Conservation (phyloP, 2,888 invertebrate genomes). For the Gymnosoma rotundatum region DNA sequence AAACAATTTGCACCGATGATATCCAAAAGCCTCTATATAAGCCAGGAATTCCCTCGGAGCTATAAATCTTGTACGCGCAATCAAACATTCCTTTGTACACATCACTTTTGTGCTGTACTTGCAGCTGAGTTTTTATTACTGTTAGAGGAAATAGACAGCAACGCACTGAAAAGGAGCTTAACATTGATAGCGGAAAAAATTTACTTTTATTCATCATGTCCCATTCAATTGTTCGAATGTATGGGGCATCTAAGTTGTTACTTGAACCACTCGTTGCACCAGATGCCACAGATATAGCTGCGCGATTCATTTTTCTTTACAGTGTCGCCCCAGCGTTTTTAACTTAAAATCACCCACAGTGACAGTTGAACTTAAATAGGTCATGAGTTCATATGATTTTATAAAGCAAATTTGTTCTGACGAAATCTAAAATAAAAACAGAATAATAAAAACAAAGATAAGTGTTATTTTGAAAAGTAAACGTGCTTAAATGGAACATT, state of each 20-base stretch:
- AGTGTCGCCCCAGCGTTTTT: background rate
- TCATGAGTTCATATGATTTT: constrained; percentile 58
- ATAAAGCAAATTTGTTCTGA: constrained; percentile 10
- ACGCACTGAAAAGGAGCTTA: constrained; percentile 86
- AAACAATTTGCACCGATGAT: constrained; percentile 93
- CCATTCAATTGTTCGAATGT: constrained; percentile 96
- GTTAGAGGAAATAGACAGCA: constrained; percentile 95
- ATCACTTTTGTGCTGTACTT: constrained; percentile 90
- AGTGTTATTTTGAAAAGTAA: background rate
- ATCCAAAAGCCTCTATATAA: constrained; percentile 98
- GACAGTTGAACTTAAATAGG: constrained; percentile 18
- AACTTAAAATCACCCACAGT: constrained; percentile 19
- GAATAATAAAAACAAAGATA: constrained; percentile 13
- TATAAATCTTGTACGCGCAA: constrained; percentile 93
- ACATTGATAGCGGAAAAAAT: constrained; percentile 95
- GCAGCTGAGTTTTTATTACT: constrained; percentile 96
- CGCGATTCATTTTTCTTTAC: constrained; percentile 57
- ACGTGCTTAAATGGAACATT: background rate
- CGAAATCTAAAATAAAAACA: constrained; percentile 40
- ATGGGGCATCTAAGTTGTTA: constrained; percentile 76
- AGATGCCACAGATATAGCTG: constrained; percentile 72
- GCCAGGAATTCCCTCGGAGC: constrained; percentile 91
- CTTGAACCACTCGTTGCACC: constrained; percentile 70
- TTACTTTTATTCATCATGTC: constrained; percentile 98
- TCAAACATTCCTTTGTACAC: constrained; percentile 94